These are phyloP conservation scores for Triops longicaudatus DNA, from an alignment of 1,140 invertebrate genomes.

Conservation along the genomic window DNA sequence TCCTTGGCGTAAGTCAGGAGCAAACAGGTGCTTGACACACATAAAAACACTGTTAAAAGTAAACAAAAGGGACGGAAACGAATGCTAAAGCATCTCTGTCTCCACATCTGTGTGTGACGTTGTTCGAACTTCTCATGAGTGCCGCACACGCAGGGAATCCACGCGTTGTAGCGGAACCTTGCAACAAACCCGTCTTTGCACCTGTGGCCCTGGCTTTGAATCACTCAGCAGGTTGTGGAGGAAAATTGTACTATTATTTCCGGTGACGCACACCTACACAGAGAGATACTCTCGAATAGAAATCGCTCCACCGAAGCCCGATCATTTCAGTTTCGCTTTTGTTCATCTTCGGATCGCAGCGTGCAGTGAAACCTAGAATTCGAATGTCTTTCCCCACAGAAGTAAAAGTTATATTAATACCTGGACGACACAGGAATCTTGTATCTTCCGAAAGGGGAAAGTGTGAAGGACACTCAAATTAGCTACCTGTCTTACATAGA, in stretches of 20 bases:
- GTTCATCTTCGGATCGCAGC: too few species aligned
- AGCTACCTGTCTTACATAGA: neutral
- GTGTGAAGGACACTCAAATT: neutral
- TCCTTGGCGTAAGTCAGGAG: neutral
- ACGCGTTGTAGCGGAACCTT: neutral
- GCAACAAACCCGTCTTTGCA: neutral
- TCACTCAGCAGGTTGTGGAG: slow-evolving; percentile 2
- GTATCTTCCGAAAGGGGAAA: neutral
- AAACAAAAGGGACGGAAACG: neutral
- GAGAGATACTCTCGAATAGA: neutral
- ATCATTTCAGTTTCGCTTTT: too few species aligned
- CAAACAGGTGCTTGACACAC: neutral
- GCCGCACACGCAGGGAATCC: neutral
- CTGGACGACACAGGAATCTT: neutral
- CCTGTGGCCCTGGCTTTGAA: slow-evolving; percentile 9
- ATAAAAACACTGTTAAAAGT: neutral
- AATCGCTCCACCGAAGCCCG: too few species aligned
- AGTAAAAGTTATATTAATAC: neutral
- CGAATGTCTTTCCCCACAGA: neutral
- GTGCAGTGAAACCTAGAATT: too few species aligned
- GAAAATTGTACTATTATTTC: neutral
- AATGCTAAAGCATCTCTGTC: neutral
- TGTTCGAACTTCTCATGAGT: neutral
- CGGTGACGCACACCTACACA: neutral
- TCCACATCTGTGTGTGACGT: slow-evolving; percentile 2